Evolutionary conservation across 2,888 invertebrate species (phyloP).

Genomic region (Liodrosophila aerea): DNA sequence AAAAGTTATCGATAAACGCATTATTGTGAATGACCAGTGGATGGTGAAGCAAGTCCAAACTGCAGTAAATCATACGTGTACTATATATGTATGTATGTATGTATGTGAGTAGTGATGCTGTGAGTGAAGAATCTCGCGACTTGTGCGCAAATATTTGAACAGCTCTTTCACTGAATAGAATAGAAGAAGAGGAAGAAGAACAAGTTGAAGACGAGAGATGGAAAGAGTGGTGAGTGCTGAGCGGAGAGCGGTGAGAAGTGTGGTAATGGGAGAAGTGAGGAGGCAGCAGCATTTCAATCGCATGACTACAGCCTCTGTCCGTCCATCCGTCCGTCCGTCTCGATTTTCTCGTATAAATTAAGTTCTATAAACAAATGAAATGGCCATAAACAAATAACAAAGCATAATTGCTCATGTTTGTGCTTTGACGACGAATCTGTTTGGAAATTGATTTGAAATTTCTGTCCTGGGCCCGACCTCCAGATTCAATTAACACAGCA

Average conservation of each 20-base stretch:
- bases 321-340: not conserved
- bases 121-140: slow-evolving; percentile 11
- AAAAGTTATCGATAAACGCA: too few species aligned
- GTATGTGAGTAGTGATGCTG: not conserved
- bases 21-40: slow-evolving; percentile 1
- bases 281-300: slow-evolving; percentile 7
- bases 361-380: slow-evolving; percentile 70
- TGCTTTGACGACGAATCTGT: slow-evolving; percentile 6
- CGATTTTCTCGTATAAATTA: slow-evolving; percentile 36
- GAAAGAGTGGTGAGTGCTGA: not conserved
- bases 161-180: slow-evolving; percentile 25
- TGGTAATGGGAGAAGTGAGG: not conserved
- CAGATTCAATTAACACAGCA: slow-evolving; percentile 72
- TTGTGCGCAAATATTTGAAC: slow-evolving; percentile 45
- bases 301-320: slow-evolving; percentile 25
- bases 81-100: not conserved
- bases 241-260: not conserved
- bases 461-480: slow-evolving; percentile 51
- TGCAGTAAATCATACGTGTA: not conserved
- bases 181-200: not conserved
- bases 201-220: not conserved
- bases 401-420: slow-evolving; percentile 62
- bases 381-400: slow-evolving; percentile 68
- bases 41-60: slow-evolving; percentile 8
- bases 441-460: not conserved